Evolutionary conservation across 1,140 invertebrate genomes (phyloP).

Genomic region (Cydia splendana): DNA sequence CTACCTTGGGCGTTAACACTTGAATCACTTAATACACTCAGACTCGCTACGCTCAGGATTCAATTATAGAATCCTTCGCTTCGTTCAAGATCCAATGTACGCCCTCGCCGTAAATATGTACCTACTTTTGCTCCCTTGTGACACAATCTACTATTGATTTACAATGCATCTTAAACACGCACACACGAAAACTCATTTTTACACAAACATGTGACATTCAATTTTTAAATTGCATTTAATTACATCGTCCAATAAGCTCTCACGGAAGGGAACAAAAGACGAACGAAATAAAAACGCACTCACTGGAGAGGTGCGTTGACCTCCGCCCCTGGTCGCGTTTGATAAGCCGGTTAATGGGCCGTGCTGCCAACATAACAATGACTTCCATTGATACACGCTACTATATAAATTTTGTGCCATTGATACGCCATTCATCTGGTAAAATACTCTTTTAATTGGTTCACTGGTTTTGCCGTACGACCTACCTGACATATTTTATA

Average conservation of each 20-base stretch:
- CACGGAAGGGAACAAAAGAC: conserved; percentile 29
- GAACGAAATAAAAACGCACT: conserved; percentile 20
- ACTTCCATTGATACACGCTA: conserved; percentile 28
- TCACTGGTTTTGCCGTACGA: conserved; percentile 14
- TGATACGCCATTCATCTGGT: conserved; percentile 27
- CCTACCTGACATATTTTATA: not conserved
- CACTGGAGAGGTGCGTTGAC: conserved; percentile 22
- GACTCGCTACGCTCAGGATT: too few relatives aligned
- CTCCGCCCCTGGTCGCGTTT: conserved; percentile 27
- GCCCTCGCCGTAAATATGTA: too few relatives aligned
- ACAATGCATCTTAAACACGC: too few relatives aligned
- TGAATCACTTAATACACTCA: too few relatives aligned
- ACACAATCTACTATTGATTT: too few relatives aligned
- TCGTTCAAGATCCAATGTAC: too few relatives aligned
- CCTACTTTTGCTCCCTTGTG: too few relatives aligned
- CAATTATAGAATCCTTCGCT: too few relatives aligned
- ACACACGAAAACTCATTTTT: too few relatives aligned
- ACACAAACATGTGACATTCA: not conserved
- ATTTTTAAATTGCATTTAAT: conserved; percentile 6
- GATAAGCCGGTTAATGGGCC: conserved; percentile 32
- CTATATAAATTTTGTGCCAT: conserved; percentile 30
- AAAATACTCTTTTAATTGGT: conserved; percentile 28
- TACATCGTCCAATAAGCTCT: conserved; percentile 9
- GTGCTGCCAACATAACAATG: conserved; percentile 12
- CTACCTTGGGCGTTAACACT: too few relatives aligned